phyloP scores from a whole-genome alignment of 1,140 invertebrate genomes.

The Drosophila melanogaster region DNA sequence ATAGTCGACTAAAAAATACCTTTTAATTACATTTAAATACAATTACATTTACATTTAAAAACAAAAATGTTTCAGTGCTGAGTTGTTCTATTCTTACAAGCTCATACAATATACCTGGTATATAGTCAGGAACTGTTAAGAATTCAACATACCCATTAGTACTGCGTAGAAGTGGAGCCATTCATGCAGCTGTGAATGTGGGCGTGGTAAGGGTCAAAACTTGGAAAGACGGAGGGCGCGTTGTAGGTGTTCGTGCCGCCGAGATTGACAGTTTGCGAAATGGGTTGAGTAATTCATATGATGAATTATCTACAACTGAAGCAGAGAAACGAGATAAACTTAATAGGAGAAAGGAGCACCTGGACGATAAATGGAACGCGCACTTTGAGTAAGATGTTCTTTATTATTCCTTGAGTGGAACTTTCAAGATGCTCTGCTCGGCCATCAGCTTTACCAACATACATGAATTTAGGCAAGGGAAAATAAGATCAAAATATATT shows the following conservation, averaged over 20 bases:
- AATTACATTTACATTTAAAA: too few species aligned
- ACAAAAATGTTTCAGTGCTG: too few species aligned
- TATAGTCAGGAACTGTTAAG: too few species aligned
- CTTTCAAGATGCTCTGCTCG: neutral
- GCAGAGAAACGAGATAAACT: slow-evolving; percentile 25
- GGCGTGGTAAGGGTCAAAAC: slow-evolving; percentile 12
- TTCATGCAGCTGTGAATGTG: slow-evolving; percentile 15
- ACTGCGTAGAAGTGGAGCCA: slow-evolving; percentile 15
- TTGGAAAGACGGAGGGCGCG: neutral
- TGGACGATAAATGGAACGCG: slow-evolving; percentile 10
- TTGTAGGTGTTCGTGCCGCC: slow-evolving; percentile 36
- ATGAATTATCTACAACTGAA: slow-evolving; percentile 57
- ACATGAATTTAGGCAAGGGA: too few species aligned
- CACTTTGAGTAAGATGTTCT: slow-evolving; percentile 10
- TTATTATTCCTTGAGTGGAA: neutral
- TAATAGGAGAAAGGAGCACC: slow-evolving; percentile 2
- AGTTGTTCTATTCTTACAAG: too few species aligned
- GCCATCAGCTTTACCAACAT: too few species aligned
- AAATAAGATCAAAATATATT: too few species aligned
- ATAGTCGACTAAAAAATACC: neutral
- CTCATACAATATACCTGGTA: too few species aligned
- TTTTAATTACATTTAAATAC: too few species aligned
- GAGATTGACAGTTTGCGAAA: slow-evolving; percentile 76
- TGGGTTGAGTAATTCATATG: slow-evolving; percentile 76
- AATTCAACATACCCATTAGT: neutral